These are phyloP conservation scores for Motacilla tschutschensis DNA, from an alignment of 2,113 vertebrate species.

Conservation along the genomic window DNA sequence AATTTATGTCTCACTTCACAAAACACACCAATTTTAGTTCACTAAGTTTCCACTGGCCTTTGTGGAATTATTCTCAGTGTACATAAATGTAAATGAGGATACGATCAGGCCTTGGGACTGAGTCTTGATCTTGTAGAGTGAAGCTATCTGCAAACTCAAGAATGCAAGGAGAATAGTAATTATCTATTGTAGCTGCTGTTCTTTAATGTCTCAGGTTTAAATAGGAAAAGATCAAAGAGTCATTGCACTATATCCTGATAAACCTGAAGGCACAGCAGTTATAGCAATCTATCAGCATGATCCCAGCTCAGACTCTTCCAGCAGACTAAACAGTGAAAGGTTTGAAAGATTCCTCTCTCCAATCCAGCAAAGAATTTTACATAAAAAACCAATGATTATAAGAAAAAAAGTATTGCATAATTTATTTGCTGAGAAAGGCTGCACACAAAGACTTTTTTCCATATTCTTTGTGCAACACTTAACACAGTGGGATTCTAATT, in stretches of 20 bases:
- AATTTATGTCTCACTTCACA: background rate
- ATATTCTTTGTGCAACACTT: background rate
- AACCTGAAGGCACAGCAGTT: constrained; percentile 21
- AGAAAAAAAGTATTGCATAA: background rate
- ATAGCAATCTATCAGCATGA: constrained; percentile 20
- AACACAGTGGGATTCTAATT: background rate
- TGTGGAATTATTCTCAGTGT: background rate
- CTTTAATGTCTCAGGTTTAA: constrained; percentile 18
- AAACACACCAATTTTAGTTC: constrained; percentile 6
- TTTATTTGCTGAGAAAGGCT: constrained; percentile 16
- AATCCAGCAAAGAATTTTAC: background rate
- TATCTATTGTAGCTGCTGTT: background rate
- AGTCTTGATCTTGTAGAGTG: constrained; percentile 12
- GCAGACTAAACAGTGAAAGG: constrained; percentile 3
- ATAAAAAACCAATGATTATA: background rate
- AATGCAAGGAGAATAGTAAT: constrained; percentile 13
- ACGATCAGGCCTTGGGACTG: background rate
- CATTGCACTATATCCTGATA: background rate
- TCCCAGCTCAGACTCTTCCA: constrained; percentile 34
- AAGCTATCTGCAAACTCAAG: constrained; percentile 24
- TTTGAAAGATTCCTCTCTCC: constrained; percentile 3
- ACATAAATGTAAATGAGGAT: constrained; percentile 9
- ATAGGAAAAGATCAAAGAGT: background rate
- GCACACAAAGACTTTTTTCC: background rate
- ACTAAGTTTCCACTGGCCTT: background rate